Evolutionary conservation across 2,113 vertebrate genomes (phyloP).

Genomic region (Rissa tridactyla): DNA sequence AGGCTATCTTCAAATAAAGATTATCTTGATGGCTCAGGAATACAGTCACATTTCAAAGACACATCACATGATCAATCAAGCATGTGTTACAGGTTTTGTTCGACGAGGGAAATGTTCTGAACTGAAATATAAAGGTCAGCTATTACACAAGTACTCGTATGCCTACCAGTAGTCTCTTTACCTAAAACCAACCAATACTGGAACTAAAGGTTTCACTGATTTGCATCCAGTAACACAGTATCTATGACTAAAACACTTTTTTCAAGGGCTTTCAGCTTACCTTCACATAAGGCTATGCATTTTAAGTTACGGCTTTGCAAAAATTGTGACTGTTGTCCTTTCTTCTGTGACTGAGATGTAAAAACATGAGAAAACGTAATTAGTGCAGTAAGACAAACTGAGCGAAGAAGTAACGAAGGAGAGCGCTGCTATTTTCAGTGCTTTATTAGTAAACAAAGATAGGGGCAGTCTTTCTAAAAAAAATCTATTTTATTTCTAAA

Average conservation of each 20-base stretch:
- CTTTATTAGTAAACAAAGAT: background rate
- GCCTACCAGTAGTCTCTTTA: background rate
- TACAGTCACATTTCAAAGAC: background rate
- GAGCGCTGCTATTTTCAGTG: background rate
- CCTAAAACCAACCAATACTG: background rate
- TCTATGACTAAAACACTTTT: background rate
- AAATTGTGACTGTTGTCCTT: constrained; percentile 89
- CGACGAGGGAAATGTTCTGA: background rate
- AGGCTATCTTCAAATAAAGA: background rate
- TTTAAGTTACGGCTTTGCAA: constrained; percentile 92
- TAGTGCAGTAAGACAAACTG: background rate
- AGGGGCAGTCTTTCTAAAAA: background rate
- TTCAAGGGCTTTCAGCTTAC: constrained; percentile 68
- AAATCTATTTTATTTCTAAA: background rate
- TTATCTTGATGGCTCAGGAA: background rate
- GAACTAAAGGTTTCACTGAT: background rate
- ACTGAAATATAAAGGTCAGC: background rate
- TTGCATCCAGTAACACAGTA: background rate
- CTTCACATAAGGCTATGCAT: constrained; percentile 96
- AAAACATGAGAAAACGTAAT: constrained; percentile 45
- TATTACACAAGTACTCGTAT: background rate
- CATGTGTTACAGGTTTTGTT: background rate
- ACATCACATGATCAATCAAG: background rate
- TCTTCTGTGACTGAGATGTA: constrained; percentile 83
- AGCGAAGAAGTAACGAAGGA: background rate